These are phyloP conservation scores for Platichthys stellatus DNA, from an alignment of 2,113 vertebrate genomes.

Conservation along the genomic window DNA sequence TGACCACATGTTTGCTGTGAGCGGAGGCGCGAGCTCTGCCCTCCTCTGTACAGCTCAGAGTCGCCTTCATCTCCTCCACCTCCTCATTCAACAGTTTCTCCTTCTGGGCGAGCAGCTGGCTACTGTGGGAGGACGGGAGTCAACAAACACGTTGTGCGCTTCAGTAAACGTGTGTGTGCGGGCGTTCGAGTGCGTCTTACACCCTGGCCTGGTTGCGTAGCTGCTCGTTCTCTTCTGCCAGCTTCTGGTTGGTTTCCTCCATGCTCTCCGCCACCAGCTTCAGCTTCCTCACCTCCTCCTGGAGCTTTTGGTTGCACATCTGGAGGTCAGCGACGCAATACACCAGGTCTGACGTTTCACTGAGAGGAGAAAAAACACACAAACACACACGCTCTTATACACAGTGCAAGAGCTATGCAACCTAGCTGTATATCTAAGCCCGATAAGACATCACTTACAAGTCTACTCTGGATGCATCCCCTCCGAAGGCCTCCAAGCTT, in stretches of 20 bases:
- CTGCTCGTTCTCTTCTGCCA: conserved; percentile 84
- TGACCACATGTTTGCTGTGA: conserved; percentile 87
- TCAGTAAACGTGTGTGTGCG: not conserved
- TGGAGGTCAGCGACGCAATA: conserved; percentile 87
- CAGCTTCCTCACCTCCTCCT: conserved; percentile 87
- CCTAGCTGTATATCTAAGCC: not conserved
- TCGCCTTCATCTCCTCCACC: conserved; percentile 90
- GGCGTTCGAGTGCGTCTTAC: conserved; percentile 63
- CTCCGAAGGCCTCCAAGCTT: conserved; percentile 88
- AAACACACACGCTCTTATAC: not conserved
- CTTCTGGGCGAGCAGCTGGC: conserved; percentile 85
- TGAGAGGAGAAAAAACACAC: conserved; percentile 56
- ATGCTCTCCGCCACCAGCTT: conserved; percentile 84
- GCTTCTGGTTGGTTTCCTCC: conserved; percentile 87
- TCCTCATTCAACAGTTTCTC: conserved; percentile 89
- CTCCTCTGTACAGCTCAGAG: conserved; percentile 84
- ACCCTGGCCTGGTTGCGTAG: conserved; percentile 82
- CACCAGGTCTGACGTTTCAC: conserved; percentile 90
- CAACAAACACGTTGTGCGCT: not conserved
- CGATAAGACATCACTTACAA: conserved; percentile 81
- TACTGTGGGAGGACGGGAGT: conserved; percentile 69
- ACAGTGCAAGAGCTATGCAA: not conserved
- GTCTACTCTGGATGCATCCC: conserved; percentile 85
- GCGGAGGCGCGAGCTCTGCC: conserved; percentile 73
- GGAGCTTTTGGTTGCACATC: conserved; percentile 89